phyloP scores from a whole-genome alignment of 2,797 vertebrate species.

The Melanotaenia trifasciata region DNA sequence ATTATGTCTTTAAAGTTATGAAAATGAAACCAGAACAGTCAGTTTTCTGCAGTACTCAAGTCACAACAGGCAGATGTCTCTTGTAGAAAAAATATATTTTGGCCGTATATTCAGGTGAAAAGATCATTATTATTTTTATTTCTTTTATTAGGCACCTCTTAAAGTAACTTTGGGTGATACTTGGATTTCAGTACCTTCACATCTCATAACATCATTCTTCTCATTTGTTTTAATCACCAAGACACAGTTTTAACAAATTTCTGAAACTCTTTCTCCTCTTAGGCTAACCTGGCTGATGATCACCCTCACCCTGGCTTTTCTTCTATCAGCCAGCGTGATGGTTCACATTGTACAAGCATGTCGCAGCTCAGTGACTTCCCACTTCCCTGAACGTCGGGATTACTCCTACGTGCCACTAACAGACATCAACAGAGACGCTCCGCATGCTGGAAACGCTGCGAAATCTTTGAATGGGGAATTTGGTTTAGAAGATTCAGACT shows the following conservation, averaged over 20 bases:
- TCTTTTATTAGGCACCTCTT: background rate
- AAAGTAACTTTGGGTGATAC: background rate
- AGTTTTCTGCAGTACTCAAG: background rate
- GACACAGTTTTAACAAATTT: background rate
- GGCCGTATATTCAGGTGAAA: background rate
- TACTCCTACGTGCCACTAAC: conserved; percentile 79
- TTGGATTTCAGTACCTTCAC: background rate
- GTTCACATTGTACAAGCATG: conserved; percentile 60
- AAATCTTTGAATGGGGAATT: conserved; percentile 8
- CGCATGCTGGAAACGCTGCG: background rate
- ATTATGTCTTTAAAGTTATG: background rate
- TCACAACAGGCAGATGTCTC: background rate
- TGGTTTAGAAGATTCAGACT: conserved; percentile 62
- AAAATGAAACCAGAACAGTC: background rate
- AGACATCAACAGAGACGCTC: conserved; percentile 48
- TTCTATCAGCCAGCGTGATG: conserved; percentile 71
- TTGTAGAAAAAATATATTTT: background rate
- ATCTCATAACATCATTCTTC: background rate
- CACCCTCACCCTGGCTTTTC: conserved; percentile 53
- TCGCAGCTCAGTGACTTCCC: conserved; percentile 5
- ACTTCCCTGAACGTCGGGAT: background rate
- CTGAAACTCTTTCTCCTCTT: conserved; percentile 13
- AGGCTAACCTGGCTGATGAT: conserved; percentile 77
- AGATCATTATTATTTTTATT: background rate
- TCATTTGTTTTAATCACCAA: background rate